These are phyloP conservation scores for Clarias laeviceps DNA, from an alignment of 2,797 vertebrate genomes.

Conservation along the genomic window DNA sequence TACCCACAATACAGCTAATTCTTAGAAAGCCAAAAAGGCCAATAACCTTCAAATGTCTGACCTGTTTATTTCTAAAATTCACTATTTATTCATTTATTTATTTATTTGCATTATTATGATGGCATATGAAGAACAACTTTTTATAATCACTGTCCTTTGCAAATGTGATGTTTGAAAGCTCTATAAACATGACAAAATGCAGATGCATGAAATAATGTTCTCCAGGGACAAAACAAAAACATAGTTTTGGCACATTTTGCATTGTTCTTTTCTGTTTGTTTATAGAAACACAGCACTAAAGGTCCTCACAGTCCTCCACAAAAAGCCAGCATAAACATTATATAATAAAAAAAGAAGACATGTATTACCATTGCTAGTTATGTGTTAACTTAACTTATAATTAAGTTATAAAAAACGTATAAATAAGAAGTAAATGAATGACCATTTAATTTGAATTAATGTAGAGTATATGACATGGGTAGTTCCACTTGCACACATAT, in stretches of 20 bases:
- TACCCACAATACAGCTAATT: conserved; percentile 3
- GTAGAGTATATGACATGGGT: background rate
- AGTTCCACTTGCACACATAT: background rate
- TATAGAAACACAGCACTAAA: background rate
- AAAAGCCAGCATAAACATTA: background rate
- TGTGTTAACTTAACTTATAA: no score
- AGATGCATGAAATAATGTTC: background rate
- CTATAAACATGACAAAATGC: conserved; percentile 16
- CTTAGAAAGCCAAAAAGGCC: background rate
- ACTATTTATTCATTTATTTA: background rate
- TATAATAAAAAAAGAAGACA: background rate
- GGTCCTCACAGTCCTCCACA: background rate
- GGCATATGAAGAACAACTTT: background rate
- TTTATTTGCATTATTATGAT: background rate
- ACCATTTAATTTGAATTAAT: background rate
- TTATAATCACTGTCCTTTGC: background rate
- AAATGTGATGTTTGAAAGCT: background rate
- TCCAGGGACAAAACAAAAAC: background rate
- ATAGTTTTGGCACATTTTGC: background rate
- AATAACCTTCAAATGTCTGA: background rate
- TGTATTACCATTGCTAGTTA: background rate
- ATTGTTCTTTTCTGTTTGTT: background rate
- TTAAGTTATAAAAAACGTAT: no score
- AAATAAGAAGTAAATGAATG: background rate
- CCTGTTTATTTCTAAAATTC: background rate